Evolutionary conservation across 2,113 vertebrate genomes (phyloP), one percentile per base, ranked within the genome.

Genomic region (Bagarius yarrelli): DNA sequence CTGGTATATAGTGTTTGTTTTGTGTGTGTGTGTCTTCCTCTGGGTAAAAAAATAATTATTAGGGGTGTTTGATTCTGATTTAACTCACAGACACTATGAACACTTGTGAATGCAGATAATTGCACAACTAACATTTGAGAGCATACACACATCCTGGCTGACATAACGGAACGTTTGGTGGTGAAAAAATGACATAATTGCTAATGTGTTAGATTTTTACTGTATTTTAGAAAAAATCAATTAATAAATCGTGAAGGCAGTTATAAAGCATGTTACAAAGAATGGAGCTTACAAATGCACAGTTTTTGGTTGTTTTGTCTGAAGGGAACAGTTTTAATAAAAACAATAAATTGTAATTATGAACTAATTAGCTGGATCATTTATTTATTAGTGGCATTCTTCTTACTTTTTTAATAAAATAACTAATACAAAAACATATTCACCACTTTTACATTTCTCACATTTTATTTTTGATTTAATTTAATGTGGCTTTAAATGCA

Each of bases 281-380:
- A 47, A 47, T 19, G 15, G 47, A 30, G 15, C 23, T 70, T 71
- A 52, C 25, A 71, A 50, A 47, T 14, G 78, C 52, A 69, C 14
- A 21, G 23, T 77, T 52, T 32, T 52, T 59, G 0, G 9, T 40
- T 67, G 5, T 40, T 67, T 23, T 52, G 13, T 23, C 30, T 18
- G 32, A 53, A 60, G 64, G 30, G 71, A 75, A 61, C 3, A 56
- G 25, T 86, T 87, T 86, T 80, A 88, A 87, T 87, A 88, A 88
- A n/a, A 83, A 52, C 8, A 66, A 47, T 47, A 47, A 47, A 47
- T 47, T 69, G 47, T 67, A 23, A 44, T 69, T 69, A 27, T 74
- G 50, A 47, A 80, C 59, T 56, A 14, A 61, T 16, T 15, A 6
- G 64, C 36, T 1, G 23, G 44, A 70, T 25, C 23, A 69, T 70